Evolutionary conservation across 2,888 invertebrate genomes (phyloP).

Genomic region (Andricus curvator): DNA sequence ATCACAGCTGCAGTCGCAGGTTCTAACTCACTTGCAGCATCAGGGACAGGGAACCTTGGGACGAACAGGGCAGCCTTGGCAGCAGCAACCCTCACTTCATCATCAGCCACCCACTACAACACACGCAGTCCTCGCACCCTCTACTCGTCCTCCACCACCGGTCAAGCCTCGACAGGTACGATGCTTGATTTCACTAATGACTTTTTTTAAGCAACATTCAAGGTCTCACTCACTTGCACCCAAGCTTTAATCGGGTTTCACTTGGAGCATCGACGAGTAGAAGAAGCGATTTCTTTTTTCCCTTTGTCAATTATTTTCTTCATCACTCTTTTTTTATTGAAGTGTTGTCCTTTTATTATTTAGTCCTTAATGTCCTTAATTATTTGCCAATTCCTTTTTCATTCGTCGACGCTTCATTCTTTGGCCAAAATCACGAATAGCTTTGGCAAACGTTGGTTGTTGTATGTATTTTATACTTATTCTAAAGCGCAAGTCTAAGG

Average conservation of each 20-base stretch:
- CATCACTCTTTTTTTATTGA: background rate
- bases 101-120: constrained; percentile 73
- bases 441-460: constrained; percentile 28
- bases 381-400: background rate
- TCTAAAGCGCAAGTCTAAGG: background rate
- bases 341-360: background rate
- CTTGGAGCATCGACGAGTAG: constrained; percentile 1
- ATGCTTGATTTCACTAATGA: constrained; percentile 30
- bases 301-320: background rate
- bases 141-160: constrained; percentile 75
- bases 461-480: constrained; percentile 20
- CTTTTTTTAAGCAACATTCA: background rate
- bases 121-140: constrained; percentile 69
- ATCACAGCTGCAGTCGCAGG: constrained; percentile 62
- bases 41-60: constrained; percentile 77
- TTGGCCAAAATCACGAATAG: background rate
- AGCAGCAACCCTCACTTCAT: constrained; percentile 78
- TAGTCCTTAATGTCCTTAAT: background rate
- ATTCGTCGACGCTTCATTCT: constrained; percentile 9
- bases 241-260: constrained; percentile 9
- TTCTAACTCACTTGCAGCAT: constrained; percentile 81
- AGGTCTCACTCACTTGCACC: constrained; percentile 27
- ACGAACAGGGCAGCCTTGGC: constrained; percentile 77
- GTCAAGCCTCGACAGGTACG: constrained; percentile 77
- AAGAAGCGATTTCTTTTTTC: background rate